Evolutionary conservation across 2,888 invertebrate genomes (phyloP).

Genomic region (Fissipunctia ypsillon): DNA sequence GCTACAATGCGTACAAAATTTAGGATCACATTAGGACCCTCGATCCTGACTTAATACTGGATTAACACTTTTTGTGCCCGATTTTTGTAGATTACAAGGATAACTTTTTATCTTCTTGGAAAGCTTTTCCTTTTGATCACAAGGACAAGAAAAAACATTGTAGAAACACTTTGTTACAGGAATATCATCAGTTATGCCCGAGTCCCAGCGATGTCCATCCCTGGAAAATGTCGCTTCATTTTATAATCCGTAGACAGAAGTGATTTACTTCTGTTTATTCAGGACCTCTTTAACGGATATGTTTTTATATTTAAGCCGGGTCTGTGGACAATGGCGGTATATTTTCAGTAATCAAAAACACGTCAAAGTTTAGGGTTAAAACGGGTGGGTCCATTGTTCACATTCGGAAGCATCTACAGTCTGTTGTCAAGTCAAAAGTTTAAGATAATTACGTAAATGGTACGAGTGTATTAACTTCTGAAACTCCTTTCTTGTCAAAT

Average conservation of each 20-base stretch:
- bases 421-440: conserved; percentile 31
- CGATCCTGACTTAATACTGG: conserved; percentile 13
- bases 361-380: conserved; percentile 32
- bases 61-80: conserved; percentile 9
- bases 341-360: conserved; percentile 41
- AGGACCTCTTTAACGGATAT: conserved; percentile 47
- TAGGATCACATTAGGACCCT: conserved; percentile 32
- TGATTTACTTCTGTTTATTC: conserved; percentile 54
- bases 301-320: conserved; percentile 52
- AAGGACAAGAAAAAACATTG: conserved; percentile 36
- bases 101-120: conserved; percentile 25
- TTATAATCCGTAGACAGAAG: conserved; percentile 66
- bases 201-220: conserved; percentile 28
- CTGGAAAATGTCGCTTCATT: conserved; percentile 48
- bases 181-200: conserved; percentile 56
- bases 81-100: conserved; percentile 13
- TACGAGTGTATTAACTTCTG: conserved; percentile 19
- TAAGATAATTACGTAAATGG: conserved; percentile 32
- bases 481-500: conserved; percentile 38
- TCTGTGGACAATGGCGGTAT: conserved; percentile 14
- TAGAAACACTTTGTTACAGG: conserved; percentile 41
- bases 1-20: conserved; percentile 24
- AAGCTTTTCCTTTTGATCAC: conserved; percentile 26
- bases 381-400: conserved; percentile 18
- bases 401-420: not conserved